phyloP scores from a whole-genome alignment of 2,888 invertebrate genomes.

The Dryobota labecula region DNA sequence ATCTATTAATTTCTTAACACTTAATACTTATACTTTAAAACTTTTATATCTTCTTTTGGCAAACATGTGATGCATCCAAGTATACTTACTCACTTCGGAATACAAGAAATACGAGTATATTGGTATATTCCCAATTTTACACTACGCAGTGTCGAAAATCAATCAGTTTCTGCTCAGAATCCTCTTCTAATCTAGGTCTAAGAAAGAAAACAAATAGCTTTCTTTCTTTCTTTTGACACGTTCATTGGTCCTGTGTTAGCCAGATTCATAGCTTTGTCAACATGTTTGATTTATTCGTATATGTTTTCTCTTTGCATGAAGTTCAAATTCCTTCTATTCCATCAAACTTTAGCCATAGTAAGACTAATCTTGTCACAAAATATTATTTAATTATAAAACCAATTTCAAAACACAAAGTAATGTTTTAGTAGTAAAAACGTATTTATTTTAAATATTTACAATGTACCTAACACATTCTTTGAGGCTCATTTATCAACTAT shows the following conservation, averaged over 20 bases:
- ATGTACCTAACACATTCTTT: slow-evolving; percentile 47
- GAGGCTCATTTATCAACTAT: slow-evolving; percentile 39
- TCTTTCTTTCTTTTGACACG: not conserved
- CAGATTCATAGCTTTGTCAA: not conserved
- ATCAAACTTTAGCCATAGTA: not conserved
- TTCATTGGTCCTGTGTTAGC: not conserved
- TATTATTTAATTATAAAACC: not conserved
- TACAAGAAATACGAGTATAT: not conserved
- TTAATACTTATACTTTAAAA: too few relatives aligned
- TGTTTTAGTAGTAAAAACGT: not conserved
- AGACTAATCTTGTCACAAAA: not conserved
- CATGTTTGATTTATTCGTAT: not conserved
- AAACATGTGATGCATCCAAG: too few relatives aligned
- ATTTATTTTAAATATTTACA: slow-evolving; percentile 49
- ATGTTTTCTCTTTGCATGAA: not conserved
- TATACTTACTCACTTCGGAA: not conserved
- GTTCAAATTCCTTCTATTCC: not conserved
- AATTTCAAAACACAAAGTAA: not conserved
- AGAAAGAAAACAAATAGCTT: not conserved
- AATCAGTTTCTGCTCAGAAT: not conserved
- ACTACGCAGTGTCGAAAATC: not conserved
- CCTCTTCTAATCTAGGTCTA: not conserved
- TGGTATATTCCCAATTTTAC: not conserved
- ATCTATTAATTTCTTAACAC: too few relatives aligned
- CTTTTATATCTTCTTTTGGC: too few relatives aligned